Base-by-base conservation (phyloP, 2,888 invertebrate species). In the Andrena chrysosceles region DNA sequence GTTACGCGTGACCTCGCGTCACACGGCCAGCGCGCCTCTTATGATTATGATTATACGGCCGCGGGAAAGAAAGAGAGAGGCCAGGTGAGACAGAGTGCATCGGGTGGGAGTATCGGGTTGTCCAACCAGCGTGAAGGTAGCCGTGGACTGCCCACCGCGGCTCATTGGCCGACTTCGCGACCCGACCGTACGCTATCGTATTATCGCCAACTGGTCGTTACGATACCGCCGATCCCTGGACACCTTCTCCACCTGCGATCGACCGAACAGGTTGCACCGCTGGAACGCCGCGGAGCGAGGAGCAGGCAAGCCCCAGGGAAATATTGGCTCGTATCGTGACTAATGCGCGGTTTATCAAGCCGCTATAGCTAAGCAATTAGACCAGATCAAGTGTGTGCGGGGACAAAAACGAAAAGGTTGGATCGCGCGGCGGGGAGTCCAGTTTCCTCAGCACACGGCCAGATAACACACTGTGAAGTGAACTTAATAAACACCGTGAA, bases 91-190 rank as follows among this genome's bases (percentile, higher is more conserved):
- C 35, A 78, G 62, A 42, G 71, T 67, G 81, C 62, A 81, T 72
- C 79, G 71, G 82, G 89, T 87, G 88, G 85, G 87, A 87, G 91
- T 88, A 89, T 89, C 90, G 89, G 85, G 90, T 90, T 90, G 91
- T 91, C 92, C 92, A 91, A 91, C 91, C 91, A 91, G 90, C 89
- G 87, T 82, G 90, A 91, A 90, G 90, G 91, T 89, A 89, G 89
- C 88, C 87, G 91, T 84, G 92, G 91, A 92, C 93, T 91, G 92
- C 93, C 92, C 92, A 93, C 92, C 83, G 91, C 90, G 92, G 91
- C 93, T 91, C 91, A 93, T 93, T 93, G 93, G 93, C 90, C 91
- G 87, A 91, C 89, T 90, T 90, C 67, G 81, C 87, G 79, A 87
- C 81, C 80, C 76, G 82, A 76, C 63, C 77, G 84, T 81, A 84